A percentile compares a stretch with the other conserved stretches of the same genome.
Evolutionary conservation across 1,140 invertebrate genomes (phyloP).

Genomic region (Drosophila sechellia): DNA sequence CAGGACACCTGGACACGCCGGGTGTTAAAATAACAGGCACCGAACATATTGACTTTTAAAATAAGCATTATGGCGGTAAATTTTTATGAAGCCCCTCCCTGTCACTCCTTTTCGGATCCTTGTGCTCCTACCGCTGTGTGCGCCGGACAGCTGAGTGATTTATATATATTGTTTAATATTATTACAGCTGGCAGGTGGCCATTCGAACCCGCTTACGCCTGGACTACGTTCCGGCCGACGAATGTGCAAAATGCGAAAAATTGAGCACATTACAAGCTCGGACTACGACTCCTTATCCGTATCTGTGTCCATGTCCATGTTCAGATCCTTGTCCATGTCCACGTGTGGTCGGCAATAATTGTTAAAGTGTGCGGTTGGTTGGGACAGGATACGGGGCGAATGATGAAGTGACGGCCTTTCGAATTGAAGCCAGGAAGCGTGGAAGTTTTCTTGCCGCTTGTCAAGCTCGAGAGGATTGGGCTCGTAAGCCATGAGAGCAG

Average conservation of each 20-base stretch:
- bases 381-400: conserved; percentile 25
- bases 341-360: conserved; percentile 77
- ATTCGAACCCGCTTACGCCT: conserved; percentile 28
- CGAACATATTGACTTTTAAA: conserved; percentile 81
- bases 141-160: conserved; percentile 77
- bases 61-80: conserved; percentile 80
- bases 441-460: conserved; percentile 20
- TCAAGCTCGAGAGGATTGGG: conserved; percentile 37
- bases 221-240: conserved; percentile 51
- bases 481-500: conserved; percentile 35
- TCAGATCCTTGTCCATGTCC: conserved; percentile 44
- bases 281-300: conserved; percentile 12
- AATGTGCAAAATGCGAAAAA: conserved; percentile 80
- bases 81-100: conserved; percentile 74
- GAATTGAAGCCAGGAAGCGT: conserved; percentile 7
- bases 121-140: conserved; percentile 30
- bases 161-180: conserved; percentile 82
- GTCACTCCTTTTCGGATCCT: background rate
- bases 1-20: conserved; percentile 75
- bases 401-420: conserved; percentile 56
- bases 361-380: conserved; percentile 67
- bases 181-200: conserved; percentile 76
- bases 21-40: conserved; percentile 81
- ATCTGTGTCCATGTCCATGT: conserved; percentile 23
- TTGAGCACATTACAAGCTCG: conserved; percentile 72